These are phyloP conservation scores for Heliothis virescens DNA, from an alignment of 1,140 invertebrate genomes.

Conservation along the genomic window DNA sequence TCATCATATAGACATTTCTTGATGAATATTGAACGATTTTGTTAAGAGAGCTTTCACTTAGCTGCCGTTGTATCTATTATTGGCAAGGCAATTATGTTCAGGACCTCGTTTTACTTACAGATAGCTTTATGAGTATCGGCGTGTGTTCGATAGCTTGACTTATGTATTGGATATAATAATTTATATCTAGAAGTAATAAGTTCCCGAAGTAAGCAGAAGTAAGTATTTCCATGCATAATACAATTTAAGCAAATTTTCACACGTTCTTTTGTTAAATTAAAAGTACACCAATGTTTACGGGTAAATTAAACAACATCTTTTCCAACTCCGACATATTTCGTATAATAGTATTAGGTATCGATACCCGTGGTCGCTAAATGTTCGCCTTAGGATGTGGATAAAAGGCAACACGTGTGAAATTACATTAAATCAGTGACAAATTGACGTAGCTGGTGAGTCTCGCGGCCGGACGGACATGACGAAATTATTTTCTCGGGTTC, in stretches of 20 bases:
- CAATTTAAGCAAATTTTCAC: too few relatives aligned
- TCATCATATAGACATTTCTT: conserved; percentile 36
- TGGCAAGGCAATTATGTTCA: conserved; percentile 67
- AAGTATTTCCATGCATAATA: too few relatives aligned
- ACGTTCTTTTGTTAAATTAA: too few relatives aligned
- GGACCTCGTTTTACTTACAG: conserved; percentile 55
- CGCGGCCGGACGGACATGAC: conserved; percentile 29
- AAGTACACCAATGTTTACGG: too few relatives aligned
- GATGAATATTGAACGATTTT: conserved; percentile 69
- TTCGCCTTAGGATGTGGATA: conserved; percentile 19
- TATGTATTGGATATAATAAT: conserved; percentile 46
- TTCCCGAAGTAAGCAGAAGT: neutral
- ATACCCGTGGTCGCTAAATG: neutral
- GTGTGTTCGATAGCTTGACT: conserved; percentile 56
- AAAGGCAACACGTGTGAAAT: conserved; percentile 27
- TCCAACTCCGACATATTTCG: neutral
- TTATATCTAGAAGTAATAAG: conserved; percentile 49
- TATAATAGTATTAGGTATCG: neutral
- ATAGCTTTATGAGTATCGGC: conserved; percentile 55
- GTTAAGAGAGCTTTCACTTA: conserved; percentile 51
- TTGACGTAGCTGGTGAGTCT: conserved; percentile 10
- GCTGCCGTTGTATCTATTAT: conserved; percentile 61
- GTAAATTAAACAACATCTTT: neutral
- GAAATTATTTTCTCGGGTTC: conserved; percentile 14
- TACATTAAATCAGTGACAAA: conserved; percentile 36